phyloP scores from a whole-genome alignment of 23 tunicate species.

The Phallusia fumigata region DNA sequence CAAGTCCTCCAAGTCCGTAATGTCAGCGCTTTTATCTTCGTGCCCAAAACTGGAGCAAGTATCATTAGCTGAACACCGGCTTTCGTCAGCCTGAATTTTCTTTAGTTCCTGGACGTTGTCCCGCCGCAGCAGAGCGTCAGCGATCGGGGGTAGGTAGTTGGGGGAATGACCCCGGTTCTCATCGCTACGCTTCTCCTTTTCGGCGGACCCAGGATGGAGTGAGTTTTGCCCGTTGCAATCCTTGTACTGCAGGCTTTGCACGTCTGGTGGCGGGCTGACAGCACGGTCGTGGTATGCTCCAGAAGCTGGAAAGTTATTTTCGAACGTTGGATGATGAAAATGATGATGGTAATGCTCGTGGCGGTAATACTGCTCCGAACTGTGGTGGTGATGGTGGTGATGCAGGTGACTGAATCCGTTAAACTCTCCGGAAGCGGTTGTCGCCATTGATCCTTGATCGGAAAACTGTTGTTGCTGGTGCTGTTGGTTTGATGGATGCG shows the following conservation, averaged over 20 bases:
- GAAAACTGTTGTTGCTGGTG: not conserved
- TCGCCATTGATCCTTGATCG: constrained; percentile 41
- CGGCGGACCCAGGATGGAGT: not conserved
- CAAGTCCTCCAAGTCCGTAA: not conserved
- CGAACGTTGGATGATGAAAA: constrained; percentile 25
- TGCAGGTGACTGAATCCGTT: constrained; percentile 42
- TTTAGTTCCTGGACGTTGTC: constrained; percentile 17
- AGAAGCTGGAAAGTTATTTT: not conserved
- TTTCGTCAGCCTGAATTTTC: not conserved
- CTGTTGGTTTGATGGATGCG: not conserved
- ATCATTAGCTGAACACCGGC: not conserved
- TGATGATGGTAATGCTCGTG: constrained; percentile 53
- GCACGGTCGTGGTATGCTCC: not conserved
- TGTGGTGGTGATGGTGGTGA: constrained; percentile 45
- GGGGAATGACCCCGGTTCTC: constrained; percentile 20
- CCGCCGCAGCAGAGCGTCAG: constrained; percentile 57
- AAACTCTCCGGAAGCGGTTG: constrained; percentile 65
- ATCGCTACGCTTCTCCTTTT: constrained; percentile 10
- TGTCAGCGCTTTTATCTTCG: not conserved
- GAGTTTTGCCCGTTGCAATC: not conserved
- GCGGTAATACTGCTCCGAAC: constrained; percentile 37
- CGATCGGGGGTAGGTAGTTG: constrained; percentile 56
- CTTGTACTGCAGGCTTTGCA: not conserved
- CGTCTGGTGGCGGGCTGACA: constrained; percentile 8
- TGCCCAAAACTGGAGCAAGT: not conserved